phyloP scores from a whole-genome alignment of 1,140 invertebrate genomes.

The Chelonus insularis region DNA sequence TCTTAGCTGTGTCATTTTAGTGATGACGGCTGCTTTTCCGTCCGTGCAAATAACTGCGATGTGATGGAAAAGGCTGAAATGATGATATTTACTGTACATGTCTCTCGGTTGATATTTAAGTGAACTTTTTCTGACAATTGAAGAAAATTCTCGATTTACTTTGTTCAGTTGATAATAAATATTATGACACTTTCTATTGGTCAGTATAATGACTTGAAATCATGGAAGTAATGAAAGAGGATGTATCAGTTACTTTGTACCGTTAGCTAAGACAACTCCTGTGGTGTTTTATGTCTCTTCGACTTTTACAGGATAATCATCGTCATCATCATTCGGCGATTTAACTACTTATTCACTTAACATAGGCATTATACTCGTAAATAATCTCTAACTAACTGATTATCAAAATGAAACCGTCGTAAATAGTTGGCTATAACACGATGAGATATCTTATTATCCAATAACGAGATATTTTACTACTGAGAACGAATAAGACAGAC shows the following conservation, averaged over 20 bases:
- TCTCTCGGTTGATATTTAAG: slow-evolving; percentile 5
- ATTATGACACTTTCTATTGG: not conserved
- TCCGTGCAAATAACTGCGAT: slow-evolving; percentile 1
- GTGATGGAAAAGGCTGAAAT: slow-evolving; percentile 11
- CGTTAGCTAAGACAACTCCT: not conserved
- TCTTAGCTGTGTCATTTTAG: not conserved
- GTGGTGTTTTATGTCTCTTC: slow-evolving; percentile 1
- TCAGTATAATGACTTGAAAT: not conserved
- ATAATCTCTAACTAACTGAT: not conserved
- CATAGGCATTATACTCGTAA: not conserved
- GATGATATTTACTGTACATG: slow-evolving; percentile 48
- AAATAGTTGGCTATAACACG: not conserved
- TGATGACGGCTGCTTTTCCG: slow-evolving; percentile 21
- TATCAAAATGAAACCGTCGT: not conserved
- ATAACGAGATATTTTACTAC: not conserved
- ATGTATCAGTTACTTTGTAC: not conserved
- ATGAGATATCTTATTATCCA: not conserved
- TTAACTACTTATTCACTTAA: not conserved
- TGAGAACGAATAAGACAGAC: not conserved
- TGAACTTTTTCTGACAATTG: slow-evolving; percentile 7
- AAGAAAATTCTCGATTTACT: not conserved
- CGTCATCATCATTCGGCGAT: not conserved
- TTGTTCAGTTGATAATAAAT: not conserved
- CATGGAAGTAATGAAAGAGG: not conserved
- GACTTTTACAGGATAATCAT: not conserved